Percentiles rank a stretch among this genome's conserved stretches.
These are phyloP conservation scores for Camptogramma bilineatum DNA, from an alignment of 2,888 invertebrate genomes.

Conservation along the genomic window DNA sequence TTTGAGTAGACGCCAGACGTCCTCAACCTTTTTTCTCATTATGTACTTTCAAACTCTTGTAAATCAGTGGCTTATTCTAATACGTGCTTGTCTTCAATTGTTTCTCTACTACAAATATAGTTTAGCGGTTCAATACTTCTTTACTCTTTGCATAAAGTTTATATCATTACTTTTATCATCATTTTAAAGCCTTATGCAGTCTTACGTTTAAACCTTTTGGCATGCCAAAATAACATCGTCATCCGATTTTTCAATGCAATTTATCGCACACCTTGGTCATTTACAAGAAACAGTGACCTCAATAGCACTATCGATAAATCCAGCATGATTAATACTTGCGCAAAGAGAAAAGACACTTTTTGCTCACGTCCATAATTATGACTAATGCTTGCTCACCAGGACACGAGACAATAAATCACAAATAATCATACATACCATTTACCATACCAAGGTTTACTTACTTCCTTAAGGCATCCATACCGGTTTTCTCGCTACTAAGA, in stretches of 20 bases:
- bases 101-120: background rate
- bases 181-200: background rate
- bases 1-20: conserved; percentile 22
- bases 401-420: conserved; percentile 61
- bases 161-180: background rate
- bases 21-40: conserved; percentile 31
- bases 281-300: conserved; percentile 39
- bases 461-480: conserved; percentile 62
- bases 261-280: conserved; percentile 32
- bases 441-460: conserved; percentile 64
- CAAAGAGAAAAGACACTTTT: conserved; percentile 48
- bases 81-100: background rate
- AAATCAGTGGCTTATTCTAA: no score
- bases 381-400: conserved; percentile 53
- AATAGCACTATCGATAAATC: conserved; percentile 42
- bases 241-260: conserved; percentile 32
- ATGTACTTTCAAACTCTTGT: conserved; percentile 19
- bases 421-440: conserved; percentile 61
- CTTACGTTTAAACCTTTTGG: background rate
- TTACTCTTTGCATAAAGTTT: background rate
- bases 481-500: conserved; percentile 59
- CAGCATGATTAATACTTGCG: conserved; percentile 42
- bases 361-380: conserved; percentile 56
- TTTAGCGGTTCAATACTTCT: background rate
- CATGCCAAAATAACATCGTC: conserved; percentile 21